Evolutionary conservation across 2,797 vertebrate species (phyloP).

Genomic region (Fringilla coelebs): DNA sequence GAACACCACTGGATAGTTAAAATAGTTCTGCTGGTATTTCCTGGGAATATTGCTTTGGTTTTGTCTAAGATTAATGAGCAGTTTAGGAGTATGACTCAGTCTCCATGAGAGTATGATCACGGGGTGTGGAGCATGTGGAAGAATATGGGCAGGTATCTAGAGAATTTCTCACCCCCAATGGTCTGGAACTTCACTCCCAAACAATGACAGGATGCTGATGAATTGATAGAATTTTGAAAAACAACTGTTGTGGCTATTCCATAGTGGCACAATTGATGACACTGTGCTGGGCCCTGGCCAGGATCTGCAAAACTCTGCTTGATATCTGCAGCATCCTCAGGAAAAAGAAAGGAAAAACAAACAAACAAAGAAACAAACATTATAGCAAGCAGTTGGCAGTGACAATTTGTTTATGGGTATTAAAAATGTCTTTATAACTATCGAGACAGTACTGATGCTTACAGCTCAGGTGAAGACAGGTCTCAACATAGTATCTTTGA

Average conservation of each 20-base stretch:
- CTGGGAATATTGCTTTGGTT: neutral
- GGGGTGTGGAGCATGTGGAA: accelerated
- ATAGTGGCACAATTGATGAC: neutral
- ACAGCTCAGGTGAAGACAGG: neutral
- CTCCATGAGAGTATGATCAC: neutral
- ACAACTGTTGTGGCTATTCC: neutral
- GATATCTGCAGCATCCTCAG: neutral
- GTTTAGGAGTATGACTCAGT: neutral
- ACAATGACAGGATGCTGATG: neutral
- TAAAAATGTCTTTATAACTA: neutral
- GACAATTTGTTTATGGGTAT: neutral
- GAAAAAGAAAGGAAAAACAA: neutral
- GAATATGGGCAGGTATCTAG: neutral
- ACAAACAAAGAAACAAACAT: neutral
- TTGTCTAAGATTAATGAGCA: neutral
- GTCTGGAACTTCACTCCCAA: neutral
- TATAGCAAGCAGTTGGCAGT: neutral
- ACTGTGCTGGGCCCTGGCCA: accelerated
- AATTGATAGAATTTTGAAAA: neutral
- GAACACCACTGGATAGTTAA: neutral
- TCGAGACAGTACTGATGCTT: neutral
- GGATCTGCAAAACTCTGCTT: neutral
- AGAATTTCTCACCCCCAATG: neutral
- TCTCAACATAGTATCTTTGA: neutral
- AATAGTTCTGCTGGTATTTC: neutral